Percentiles rank a stretch among this genome's conserved stretches.
Evolutionary conservation across 2,113 vertebrate species (phyloP).

Genomic region (Bolborhynchus lineola): DNA sequence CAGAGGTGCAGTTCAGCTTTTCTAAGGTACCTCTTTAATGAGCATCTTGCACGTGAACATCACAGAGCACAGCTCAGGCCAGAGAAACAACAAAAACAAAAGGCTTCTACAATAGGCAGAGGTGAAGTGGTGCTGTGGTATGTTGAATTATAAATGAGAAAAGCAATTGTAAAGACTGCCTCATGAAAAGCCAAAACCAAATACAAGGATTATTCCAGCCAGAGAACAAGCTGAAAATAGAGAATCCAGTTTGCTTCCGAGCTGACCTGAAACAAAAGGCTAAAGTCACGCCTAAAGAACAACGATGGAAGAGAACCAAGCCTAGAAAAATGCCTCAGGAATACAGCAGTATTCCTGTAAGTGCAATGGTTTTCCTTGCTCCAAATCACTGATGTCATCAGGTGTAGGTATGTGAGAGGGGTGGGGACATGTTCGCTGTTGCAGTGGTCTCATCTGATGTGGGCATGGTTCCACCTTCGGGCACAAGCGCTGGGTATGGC

Average conservation of each 20-base stretch:
- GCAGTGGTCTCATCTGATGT: neutral
- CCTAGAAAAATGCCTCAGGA: neutral
- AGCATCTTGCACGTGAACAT: neutral
- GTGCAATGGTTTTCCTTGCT: neutral
- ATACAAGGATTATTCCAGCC: neutral
- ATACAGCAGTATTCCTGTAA: neutral
- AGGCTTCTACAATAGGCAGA: neutral
- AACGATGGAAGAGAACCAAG: neutral
- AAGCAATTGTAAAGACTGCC: neutral
- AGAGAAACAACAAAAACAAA: neutral
- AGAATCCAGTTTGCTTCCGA: neutral
- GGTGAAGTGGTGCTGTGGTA: neutral
- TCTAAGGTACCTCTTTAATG: neutral
- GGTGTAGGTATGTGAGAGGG: fast-evolving
- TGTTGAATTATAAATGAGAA: neutral
- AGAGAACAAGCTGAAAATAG: neutral
- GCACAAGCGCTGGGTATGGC: neutral
- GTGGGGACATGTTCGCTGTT: neutral
- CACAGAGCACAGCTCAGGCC: neutral
- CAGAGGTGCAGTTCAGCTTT: neutral
- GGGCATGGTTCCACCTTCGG: neutral
- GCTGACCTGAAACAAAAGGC: neutral
- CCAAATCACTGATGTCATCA: neutral
- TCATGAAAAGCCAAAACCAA: neutral
- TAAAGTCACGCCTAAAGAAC: neutral